Evolutionary conservation across 1,140 invertebrate species (phyloP).

Genomic region (Saccostrea cuccullata): DNA sequence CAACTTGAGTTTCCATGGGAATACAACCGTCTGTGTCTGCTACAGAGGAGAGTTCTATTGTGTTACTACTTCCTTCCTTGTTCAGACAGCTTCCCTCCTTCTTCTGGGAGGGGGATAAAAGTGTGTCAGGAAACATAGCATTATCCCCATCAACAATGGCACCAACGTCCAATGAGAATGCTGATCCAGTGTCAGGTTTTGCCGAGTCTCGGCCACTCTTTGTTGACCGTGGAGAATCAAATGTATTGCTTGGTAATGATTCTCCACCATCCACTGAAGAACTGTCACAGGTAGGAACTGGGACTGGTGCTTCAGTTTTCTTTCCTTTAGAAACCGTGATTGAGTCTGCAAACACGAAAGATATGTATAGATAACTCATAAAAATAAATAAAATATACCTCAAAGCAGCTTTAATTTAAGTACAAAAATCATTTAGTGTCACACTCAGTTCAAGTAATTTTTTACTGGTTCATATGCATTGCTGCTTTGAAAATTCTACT

Average conservation of each 20-base stretch:
- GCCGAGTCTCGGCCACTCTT: slow-evolving; percentile 19
- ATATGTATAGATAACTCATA: not conserved
- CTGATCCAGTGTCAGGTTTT: not conserved
- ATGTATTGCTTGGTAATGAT: not conserved
- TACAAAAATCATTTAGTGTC: too few species aligned
- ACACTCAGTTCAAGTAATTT: too few species aligned
- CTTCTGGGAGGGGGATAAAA: slow-evolving; percentile 41
- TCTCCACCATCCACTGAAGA: slow-evolving; percentile 10
- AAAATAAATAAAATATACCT: too few species aligned
- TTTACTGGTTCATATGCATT: too few species aligned
- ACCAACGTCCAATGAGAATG: slow-evolving; percentile 55
- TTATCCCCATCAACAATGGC: slow-evolving; percentile 65
- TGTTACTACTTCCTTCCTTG: slow-evolving; percentile 29
- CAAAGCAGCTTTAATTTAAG: too few species aligned
- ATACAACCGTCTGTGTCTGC: slow-evolving; percentile 34
- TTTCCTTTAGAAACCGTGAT: not conserved
- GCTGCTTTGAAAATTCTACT: not conserved
- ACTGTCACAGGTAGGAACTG: not conserved
- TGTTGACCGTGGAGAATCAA: slow-evolving; percentile 45
- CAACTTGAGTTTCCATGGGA: not conserved
- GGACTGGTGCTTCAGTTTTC: slow-evolving; percentile 17
- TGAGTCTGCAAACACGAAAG: not conserved
- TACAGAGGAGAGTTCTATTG: slow-evolving; percentile 45
- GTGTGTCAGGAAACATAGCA: slow-evolving; percentile 71
- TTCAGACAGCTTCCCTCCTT: slow-evolving; percentile 14